Conservation (phyloP, 2,888 invertebrate species). For the Eupithecia dodoneata region DNA sequence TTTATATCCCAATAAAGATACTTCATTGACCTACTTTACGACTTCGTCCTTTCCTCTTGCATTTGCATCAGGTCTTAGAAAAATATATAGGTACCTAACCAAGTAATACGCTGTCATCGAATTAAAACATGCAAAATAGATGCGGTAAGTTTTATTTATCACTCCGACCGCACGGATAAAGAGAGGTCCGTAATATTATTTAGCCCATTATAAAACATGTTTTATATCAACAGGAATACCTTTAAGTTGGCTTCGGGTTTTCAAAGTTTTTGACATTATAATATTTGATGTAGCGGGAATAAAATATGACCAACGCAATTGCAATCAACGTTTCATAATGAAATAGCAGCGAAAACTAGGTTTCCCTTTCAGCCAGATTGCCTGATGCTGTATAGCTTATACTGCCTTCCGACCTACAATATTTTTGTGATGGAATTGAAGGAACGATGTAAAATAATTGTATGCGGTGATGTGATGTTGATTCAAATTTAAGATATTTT, state of each 20-base stretch:
- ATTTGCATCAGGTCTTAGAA: not conserved
- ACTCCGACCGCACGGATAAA: not conserved
- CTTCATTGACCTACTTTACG: constrained; percentile 15
- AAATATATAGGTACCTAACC: not conserved
- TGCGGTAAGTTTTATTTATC: not conserved
- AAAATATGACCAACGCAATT: not conserved
- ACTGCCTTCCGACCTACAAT: not conserved
- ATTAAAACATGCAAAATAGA: not conserved
- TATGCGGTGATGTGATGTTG: not conserved
- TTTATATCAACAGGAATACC: not conserved
- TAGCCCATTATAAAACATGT: not conserved
- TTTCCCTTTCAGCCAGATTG: not conserved
- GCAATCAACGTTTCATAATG: not conserved
- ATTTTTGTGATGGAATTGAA: not conserved
- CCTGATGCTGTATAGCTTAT: not conserved
- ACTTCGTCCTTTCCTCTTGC: constrained; percentile 6
- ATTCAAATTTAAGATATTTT: not conserved
- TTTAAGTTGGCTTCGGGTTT: not conserved
- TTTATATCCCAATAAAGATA: constrained; percentile 8
- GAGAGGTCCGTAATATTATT: not conserved
- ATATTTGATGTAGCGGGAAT: not conserved
- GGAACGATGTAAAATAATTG: not conserved
- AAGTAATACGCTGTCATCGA: not conserved
- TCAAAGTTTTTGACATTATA: not conserved
- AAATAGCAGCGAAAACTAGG: not conserved